Percentiles rank a stretch among this genome's conserved stretches.
Evolutionary conservation across 2,888 invertebrate genomes (phyloP).

Genomic region (Dicranocentrus wangi): DNA sequence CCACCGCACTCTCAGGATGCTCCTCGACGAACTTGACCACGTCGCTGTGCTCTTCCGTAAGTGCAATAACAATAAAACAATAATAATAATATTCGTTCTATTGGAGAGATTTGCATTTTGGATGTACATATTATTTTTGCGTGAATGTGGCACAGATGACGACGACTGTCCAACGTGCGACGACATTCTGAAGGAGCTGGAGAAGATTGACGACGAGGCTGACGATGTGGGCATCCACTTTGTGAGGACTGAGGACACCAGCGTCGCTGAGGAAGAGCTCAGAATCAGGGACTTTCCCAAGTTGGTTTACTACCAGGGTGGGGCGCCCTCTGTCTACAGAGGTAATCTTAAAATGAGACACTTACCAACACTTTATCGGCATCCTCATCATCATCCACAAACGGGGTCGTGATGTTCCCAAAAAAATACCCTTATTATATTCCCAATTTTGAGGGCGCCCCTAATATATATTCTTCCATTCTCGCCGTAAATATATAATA

Average conservation of each 20-base stretch:
- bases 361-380: too few species aligned
- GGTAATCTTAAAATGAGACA: conserved; percentile 83
- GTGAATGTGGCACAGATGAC: conserved; percentile 89
- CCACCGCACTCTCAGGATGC: conserved; percentile 89
- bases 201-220: conserved; percentile 89
- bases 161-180: conserved; percentile 86
- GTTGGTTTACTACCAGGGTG: conserved; percentile 92
- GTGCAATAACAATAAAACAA: too few species aligned
- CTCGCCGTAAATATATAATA: too few species aligned
- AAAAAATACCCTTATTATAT: too few species aligned
- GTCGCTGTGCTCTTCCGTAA: conserved; percentile 93
- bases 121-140: too few species aligned
- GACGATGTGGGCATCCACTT: conserved; percentile 94
- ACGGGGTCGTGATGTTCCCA: too few species aligned
- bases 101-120: too few species aligned
- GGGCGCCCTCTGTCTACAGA: conserved; percentile 94
- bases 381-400: too few species aligned
- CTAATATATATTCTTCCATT: too few species aligned
- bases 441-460: too few species aligned
- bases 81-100: too few species aligned
- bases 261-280: conserved; percentile 91
- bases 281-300: conserved; percentile 94
- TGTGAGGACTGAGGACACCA: conserved; percentile 92
- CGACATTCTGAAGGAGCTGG: conserved; percentile 88
- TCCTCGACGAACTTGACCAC: conserved; percentile 92